These are phyloP conservation scores for Polypedilum pembai DNA, from an alignment of 1,140 invertebrate species.

Conservation along the genomic window DNA sequence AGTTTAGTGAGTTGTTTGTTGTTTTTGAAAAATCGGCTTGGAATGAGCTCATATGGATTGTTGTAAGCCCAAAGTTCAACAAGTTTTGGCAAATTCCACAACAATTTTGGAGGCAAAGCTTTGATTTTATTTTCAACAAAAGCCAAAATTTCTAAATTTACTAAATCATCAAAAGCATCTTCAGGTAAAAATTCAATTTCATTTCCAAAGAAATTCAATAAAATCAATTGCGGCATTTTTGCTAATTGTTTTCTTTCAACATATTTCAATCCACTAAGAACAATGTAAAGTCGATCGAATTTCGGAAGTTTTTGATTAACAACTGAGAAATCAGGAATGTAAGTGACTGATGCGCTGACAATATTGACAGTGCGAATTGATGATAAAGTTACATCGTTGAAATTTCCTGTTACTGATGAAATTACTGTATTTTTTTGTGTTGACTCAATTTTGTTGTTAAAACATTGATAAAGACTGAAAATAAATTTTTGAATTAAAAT, in stretches of 20 bases:
- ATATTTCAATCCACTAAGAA: background rate
- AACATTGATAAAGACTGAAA: background rate
- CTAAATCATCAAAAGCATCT: background rate
- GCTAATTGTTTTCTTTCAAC: background rate
- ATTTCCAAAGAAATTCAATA: background rate
- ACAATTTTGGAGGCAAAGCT: background rate
- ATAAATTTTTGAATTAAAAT: too few relatives aligned
- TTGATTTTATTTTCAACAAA: background rate
- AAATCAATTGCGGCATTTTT: background rate
- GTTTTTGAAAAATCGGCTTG: background rate
- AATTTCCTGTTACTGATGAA: background rate
- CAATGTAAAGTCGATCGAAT: background rate
- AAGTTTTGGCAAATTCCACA: background rate
- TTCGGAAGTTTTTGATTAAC: background rate
- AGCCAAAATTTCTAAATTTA: background rate
- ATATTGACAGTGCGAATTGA: background rate
- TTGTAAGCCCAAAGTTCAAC: background rate
- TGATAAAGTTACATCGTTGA: background rate
- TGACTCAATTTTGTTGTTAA: background rate
- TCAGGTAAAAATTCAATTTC: background rate
- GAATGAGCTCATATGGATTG: background rate
- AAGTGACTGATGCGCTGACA: background rate
- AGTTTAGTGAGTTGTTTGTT: background rate
- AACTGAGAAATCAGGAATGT: background rate
- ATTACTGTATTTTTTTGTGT: background rate